Evolutionary conservation across 1,140 invertebrate genomes (phyloP), one percentile per base, ranked within the genome.

Genomic region (Drosophila mojavensis): DNA sequence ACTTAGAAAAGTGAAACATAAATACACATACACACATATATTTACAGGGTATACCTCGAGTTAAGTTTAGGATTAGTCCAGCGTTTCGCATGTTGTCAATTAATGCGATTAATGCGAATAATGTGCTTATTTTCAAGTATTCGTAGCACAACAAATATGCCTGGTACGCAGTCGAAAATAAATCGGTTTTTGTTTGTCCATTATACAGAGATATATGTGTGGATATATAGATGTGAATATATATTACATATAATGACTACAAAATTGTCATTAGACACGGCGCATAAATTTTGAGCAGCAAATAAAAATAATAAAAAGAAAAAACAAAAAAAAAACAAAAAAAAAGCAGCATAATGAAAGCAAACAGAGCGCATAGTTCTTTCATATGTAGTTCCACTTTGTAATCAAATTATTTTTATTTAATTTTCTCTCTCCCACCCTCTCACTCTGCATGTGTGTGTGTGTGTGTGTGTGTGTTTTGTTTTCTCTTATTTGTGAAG

Each of bases 191-290:
- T 17, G 5, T 50, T 9, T 17, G 5, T 15, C 43, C 5, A 13
- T 10, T 39, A 39, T 39, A 13, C 2, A 39, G 11, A 39, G 11
- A 13, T 39, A 39, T 36, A 11, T 36, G 17, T 24, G 20, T 24
- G 20, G 20, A 0, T 39, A 4, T 13, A 39, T 13, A 11, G 10
- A 11, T 11, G 10, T 7, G 56, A 43, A 58, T 72, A 81, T 86
- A 81, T 86, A 86, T 86, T 81, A 86, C 76, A 74, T 64, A 79
- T 88, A 88, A 88, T 86, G 83, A 79, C 83, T 78, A 86, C 79
- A 79, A 86, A 85, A 79, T 69, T 86, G 79, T 79, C 83, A 86
- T 86, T 86, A 86, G 82, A 88, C 79, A 88, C 82, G 83, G 79
- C 82, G 82, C 82, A 85, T 85, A 86, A 85, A 86, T 81, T 59